Conservation (phyloP, 2,797 vertebrate genomes). For the Balearica regulorum region DNA sequence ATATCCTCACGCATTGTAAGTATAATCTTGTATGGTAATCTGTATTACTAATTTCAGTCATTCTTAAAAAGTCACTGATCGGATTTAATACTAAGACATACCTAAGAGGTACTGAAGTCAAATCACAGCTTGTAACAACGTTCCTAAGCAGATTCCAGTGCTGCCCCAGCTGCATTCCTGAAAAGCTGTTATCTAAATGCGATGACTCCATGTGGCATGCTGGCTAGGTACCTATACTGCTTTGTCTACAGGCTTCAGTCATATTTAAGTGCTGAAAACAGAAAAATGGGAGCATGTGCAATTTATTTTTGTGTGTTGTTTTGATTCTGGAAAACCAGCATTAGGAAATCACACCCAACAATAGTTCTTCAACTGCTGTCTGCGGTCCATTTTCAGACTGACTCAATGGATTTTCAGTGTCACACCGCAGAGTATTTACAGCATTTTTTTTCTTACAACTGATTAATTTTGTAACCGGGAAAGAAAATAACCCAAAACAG, state of each 20-base stretch:
- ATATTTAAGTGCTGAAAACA: background rate
- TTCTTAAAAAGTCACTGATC: background rate
- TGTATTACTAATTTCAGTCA: background rate
- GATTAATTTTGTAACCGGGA: background rate
- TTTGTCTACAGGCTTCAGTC: background rate
- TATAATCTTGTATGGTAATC: background rate
- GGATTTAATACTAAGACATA: background rate
- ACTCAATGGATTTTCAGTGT: background rate
- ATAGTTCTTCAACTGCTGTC: background rate
- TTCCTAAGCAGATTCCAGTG: background rate
- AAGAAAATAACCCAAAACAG: background rate
- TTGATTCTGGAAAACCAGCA: background rate
- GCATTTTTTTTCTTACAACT: background rate
- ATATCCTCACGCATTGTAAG: background rate
- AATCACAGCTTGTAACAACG: constrained; percentile 1
- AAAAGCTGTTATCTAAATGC: background rate
- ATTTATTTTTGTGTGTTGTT: background rate
- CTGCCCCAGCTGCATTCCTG: constrained; percentile 29
- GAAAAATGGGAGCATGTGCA: background rate
- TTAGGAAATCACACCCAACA: background rate
- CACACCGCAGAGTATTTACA: background rate
- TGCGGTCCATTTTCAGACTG: background rate
- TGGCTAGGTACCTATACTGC: background rate
- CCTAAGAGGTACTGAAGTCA: background rate
- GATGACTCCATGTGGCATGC: background rate